These are phyloP conservation scores for Pimpla rufipes DNA, from an alignment of 2,888 invertebrate species.

Conservation along the genomic window DNA sequence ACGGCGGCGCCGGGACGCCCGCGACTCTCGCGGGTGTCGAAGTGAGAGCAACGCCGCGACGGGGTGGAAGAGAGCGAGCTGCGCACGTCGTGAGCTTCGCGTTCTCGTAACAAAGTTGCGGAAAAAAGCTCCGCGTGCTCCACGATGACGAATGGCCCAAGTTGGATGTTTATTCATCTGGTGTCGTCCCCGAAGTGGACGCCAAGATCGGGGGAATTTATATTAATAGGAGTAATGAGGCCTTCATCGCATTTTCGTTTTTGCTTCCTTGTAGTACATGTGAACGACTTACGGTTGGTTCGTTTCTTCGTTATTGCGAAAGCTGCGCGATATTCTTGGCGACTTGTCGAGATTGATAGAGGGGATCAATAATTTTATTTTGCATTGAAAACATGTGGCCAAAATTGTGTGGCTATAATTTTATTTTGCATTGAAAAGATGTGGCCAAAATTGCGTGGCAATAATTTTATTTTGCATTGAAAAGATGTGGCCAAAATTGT, in stretches of 20 bases:
- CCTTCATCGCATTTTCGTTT: slow-evolving; percentile 54
- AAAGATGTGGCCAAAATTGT: too few relatives aligned
- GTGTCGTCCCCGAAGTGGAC: slow-evolving; percentile 30
- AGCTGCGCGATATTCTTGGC: too few relatives aligned
- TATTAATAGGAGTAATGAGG: slow-evolving; percentile 50
- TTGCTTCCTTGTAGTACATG: too few relatives aligned
- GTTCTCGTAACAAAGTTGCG: slow-evolving; percentile 52
- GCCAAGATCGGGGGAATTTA: slow-evolving; percentile 36
- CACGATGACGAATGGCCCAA: slow-evolving; percentile 61
- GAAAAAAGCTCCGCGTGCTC: not conserved
- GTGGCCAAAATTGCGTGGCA: too few relatives aligned
- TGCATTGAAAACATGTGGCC: too few relatives aligned
- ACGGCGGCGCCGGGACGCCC: slow-evolving; percentile 42
- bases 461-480: too few relatives aligned
- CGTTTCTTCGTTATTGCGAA: too few relatives aligned
- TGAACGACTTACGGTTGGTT: too few relatives aligned
- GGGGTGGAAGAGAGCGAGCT: slow-evolving; percentile 6
- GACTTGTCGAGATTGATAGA: too few relatives aligned
- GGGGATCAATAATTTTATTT: too few relatives aligned
- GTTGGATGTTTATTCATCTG: slow-evolving; percentile 65
- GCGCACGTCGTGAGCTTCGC: slow-evolving; percentile 19
- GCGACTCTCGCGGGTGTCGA: slow-evolving; percentile 18
- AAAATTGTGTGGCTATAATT: too few relatives aligned
- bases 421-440: too few relatives aligned
- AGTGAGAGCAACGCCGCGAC: slow-evolving; percentile 8